Conservation (phyloP, 2,888 invertebrate species). For the Lobophora halterata region DNA sequence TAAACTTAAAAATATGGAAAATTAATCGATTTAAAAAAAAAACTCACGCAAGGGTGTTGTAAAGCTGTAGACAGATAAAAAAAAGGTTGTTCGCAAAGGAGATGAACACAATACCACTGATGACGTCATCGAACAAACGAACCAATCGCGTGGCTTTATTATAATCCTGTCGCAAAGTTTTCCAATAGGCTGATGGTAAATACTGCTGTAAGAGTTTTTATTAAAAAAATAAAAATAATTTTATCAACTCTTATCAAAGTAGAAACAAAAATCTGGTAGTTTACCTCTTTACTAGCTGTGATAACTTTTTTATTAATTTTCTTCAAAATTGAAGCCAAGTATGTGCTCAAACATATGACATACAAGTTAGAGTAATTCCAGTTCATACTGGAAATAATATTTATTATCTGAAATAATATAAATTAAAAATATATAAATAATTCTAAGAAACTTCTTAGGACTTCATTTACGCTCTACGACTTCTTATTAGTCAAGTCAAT, state of each 20-base stretch:
- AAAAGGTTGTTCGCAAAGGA: constrained; percentile 84
- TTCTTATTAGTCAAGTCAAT: too few relatives aligned
- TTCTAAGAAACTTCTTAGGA: too few relatives aligned
- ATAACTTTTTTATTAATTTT: constrained; percentile 76
- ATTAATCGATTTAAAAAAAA: too few relatives aligned
- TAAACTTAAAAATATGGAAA: too few relatives aligned
- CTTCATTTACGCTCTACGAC: too few relatives aligned
- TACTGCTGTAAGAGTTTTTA: constrained; percentile 38
- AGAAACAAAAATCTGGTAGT: too few relatives aligned
- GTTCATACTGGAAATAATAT: constrained; percentile 79
- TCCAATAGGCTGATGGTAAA: constrained; percentile 47
- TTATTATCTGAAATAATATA: constrained; percentile 56
- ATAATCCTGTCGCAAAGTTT: constrained; percentile 79
- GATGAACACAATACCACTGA: constrained; percentile 81
- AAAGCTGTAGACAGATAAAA: constrained; percentile 85
- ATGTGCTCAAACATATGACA: constrained; percentile 84
- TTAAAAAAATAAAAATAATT: too few relatives aligned
- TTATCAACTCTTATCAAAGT: too few relatives aligned
- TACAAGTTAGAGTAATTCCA: constrained; percentile 87
- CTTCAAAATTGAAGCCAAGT: constrained; percentile 81
- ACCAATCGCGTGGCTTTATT: constrained; percentile 80
- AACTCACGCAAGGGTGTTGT: constrained; percentile 82
- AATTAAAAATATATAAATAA: not conserved
- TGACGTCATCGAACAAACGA: constrained; percentile 77
- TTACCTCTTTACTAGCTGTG: constrained; percentile 47